Base-by-base conservation (phyloP, 2,888 invertebrate genomes). In the Phragmatobia fuliginosa region DNA sequence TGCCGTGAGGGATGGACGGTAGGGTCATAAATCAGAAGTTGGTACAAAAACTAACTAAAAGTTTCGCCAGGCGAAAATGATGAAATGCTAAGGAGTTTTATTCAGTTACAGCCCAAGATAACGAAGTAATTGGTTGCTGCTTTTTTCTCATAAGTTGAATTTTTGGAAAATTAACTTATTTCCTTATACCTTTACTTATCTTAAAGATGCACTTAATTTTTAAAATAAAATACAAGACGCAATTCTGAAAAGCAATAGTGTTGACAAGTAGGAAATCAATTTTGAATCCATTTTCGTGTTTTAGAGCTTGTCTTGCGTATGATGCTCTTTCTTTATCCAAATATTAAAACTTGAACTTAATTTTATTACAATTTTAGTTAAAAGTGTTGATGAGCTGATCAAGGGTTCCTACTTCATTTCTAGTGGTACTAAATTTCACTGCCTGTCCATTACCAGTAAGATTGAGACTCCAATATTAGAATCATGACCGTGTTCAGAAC, bases 1-100 rank as follows among this genome's bases (percentile, higher is more conserved):
- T 84, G 86, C 84, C 87, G 87, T 87, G 86, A 87, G 88, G 85
- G 86, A 85, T 83, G 85, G 85, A 78, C 83, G 81, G 82, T 82
- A 80, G 76, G 86, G 83, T 88, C 92, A 91, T 94, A 94, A 94
- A 94, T 94, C 94, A 93, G 90, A 88, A 90, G 90, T 89, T 90
- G 83, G 83, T 85, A 87, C 92, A 92, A 92, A 93, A 93, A 94
- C 91, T 92, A 92, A 93, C 91, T 92, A 91, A 92, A 93, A 93
- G 87, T 93, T 92, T 85, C 70, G 83, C 89, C 87, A 86, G 88
- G 90, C 87, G 89, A 91, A 90, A 91, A 93, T 94, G 93, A 94
- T 94, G 92, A 89, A 94, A 90, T 86, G 92, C 83, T 87, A 83
- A 82, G 72, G 88, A 89, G 89, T 90, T 93, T 91, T 91, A 92